phyloP scores from a whole-genome alignment of 2,888 invertebrate genomes.

The Nezara viridula region DNA sequence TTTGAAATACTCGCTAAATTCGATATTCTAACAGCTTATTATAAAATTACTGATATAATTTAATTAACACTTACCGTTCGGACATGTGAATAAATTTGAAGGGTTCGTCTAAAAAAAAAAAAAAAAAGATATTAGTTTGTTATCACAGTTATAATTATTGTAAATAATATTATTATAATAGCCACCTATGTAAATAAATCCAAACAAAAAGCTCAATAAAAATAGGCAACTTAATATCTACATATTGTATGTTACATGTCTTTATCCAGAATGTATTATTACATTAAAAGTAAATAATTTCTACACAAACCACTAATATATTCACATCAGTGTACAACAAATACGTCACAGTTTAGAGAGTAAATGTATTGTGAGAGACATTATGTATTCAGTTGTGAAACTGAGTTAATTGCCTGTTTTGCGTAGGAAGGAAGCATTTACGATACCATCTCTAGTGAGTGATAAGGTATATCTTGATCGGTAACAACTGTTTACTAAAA shows the following conservation, averaged over 20 bases:
- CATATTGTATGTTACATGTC: too few species aligned
- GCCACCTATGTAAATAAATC: too few species aligned
- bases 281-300: too few species aligned
- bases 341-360: neutral
- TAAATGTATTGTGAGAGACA: neutral
- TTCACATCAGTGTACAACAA: neutral
- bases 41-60: too few species aligned
- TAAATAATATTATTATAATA: too few species aligned
- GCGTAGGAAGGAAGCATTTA: neutral
- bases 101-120: slow-evolving; percentile 33
- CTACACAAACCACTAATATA: too few species aligned
- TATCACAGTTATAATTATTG: neutral
- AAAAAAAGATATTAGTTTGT: neutral
- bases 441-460: neutral
- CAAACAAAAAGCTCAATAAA: too few species aligned
- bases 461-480: neutral
- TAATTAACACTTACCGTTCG: slow-evolving; percentile 19
- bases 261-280: too few species aligned
- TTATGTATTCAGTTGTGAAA: neutral
- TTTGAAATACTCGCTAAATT: neutral
- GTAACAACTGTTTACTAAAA: neutral
- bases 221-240: too few species aligned
- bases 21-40: neutral
- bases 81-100: slow-evolving; percentile 32
- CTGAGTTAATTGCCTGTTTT: neutral